Evolutionary conservation across 2,797 vertebrate genomes (phyloP).

Genomic region (Odontamblyopus rebecca): DNA sequence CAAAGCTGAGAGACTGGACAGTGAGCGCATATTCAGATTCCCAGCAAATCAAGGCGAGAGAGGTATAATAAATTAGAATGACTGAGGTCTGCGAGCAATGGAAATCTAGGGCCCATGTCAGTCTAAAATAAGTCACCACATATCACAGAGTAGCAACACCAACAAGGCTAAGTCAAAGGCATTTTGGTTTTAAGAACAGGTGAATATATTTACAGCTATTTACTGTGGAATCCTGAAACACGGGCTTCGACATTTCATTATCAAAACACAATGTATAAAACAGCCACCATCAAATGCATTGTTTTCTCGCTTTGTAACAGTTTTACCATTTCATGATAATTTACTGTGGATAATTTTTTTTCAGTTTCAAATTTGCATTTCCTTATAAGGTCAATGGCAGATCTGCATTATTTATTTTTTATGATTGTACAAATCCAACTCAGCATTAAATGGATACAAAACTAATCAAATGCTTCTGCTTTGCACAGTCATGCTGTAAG

Average conservation of each 20-base stretch:
- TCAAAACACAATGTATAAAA: conserved; percentile 4
- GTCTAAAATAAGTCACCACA: conserved; percentile 57
- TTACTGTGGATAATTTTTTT: not conserved
- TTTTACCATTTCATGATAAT: not conserved
- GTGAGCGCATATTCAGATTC: conserved; percentile 45
- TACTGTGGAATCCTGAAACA: conserved; percentile 32
- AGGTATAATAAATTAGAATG: conserved; percentile 60
- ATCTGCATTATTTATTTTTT: conserved; percentile 1
- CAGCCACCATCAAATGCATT: not conserved
- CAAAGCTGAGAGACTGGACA: conserved; percentile 44
- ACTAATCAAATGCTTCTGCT: conserved; percentile 1
- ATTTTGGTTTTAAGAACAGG: conserved; percentile 65
- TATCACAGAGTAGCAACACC: conserved; percentile 48
- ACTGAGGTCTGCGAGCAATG: conserved; percentile 57
- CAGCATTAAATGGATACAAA: conserved; percentile 6
- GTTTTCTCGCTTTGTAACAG: conserved; percentile 1
- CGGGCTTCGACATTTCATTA: conserved; percentile 1
- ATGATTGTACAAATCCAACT: conserved; percentile 9
- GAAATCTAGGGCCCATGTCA: conserved; percentile 67
- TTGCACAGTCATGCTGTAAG: conserved; percentile 6
- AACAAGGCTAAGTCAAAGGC: conserved; percentile 69
- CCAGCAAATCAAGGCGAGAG: conserved; percentile 56
- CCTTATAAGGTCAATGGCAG: not conserved
- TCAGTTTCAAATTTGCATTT: not conserved
- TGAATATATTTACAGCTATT: conserved; percentile 28